These are phyloP conservation scores for Neuroterus valhalla DNA, from an alignment of 1,140 invertebrate species.

Conservation along the genomic window DNA sequence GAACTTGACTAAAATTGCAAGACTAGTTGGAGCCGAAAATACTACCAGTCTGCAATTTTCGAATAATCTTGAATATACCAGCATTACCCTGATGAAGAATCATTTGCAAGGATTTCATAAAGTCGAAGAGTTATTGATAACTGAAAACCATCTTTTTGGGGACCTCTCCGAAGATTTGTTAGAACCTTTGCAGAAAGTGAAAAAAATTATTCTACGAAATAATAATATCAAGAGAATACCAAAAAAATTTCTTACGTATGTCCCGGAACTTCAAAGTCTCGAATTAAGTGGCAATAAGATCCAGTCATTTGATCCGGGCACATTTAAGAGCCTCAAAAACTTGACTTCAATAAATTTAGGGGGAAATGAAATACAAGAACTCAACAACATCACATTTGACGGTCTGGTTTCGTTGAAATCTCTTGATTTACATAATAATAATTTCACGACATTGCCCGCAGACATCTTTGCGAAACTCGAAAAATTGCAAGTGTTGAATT, in stretches of 20 bases:
- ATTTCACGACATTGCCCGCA: slow-evolving; percentile 32
- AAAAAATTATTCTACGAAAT: slow-evolving; percentile 77
- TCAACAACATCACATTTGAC: slow-evolving; percentile 22
- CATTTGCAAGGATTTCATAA: slow-evolving; percentile 76
- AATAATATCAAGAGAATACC: slow-evolving; percentile 77
- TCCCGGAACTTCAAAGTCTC: slow-evolving; percentile 33
- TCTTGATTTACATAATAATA: slow-evolving; percentile 39
- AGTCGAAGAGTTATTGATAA: slow-evolving; percentile 71
- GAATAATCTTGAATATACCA: too few species aligned
- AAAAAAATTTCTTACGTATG: slow-evolving; percentile 73
- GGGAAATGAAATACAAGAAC: slow-evolving; percentile 30
- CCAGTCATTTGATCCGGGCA: slow-evolving; percentile 38
- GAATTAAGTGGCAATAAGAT: slow-evolving; percentile 53
- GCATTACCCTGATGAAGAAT: slow-evolving; percentile 56
- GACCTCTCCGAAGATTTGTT: slow-evolving; percentile 78
- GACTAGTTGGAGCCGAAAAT: slow-evolving; percentile 66
- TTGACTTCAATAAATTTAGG: slow-evolving; percentile 56
- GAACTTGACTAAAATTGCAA: slow-evolving; percentile 55
- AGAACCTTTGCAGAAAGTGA: slow-evolving; percentile 76
- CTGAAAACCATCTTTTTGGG: slow-evolving; percentile 71
- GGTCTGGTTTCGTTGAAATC: slow-evolving; percentile 33
- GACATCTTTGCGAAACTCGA: slow-evolving; percentile 34
- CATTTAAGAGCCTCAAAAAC: slow-evolving; percentile 46
- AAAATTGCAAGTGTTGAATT: slow-evolving; percentile 24
- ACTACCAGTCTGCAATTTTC: too few species aligned